Conservation (phyloP, 2,797 vertebrate species). For the Pygocentrus nattereri region DNA sequence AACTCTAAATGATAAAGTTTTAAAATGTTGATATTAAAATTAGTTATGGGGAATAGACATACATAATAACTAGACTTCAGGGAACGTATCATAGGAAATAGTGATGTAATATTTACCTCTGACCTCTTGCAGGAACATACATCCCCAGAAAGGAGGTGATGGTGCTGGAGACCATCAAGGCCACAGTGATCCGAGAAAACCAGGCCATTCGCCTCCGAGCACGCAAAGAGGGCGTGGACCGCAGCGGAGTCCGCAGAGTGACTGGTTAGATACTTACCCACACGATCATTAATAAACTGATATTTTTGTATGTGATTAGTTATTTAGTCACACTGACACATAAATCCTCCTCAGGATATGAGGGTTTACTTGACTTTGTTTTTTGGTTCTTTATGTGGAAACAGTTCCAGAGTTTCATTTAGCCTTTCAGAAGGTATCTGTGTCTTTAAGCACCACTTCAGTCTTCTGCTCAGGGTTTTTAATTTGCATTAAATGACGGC, state of each 20-base stretch:
- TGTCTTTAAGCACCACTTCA: neutral
- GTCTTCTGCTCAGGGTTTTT: neutral
- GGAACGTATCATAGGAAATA: too few relatives aligned
- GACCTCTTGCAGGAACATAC: conserved; percentile 82
- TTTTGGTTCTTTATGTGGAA: neutral
- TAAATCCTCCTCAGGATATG: neutral
- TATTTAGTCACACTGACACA: neutral
- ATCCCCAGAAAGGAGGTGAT: conserved; percentile 90
- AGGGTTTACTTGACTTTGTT: neutral
- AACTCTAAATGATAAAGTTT: too few relatives aligned
- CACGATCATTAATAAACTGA: neutral
- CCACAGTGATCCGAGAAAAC: conserved; percentile 87
- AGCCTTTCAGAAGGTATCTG: neutral
- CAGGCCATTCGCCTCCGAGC: conserved; percentile 91
- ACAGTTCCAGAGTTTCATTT: too few relatives aligned
- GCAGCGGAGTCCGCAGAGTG: conserved; percentile 79
- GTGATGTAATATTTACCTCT: neutral
- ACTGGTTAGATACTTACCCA: conserved; percentile 79
- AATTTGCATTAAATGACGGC: neutral
- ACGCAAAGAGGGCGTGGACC: conserved; percentile 87
- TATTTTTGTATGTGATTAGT: neutral
- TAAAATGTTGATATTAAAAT: too few relatives aligned
- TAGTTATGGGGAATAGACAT: neutral
- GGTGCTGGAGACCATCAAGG: conserved; percentile 87
- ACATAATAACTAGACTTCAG: too few relatives aligned